Conservation (phyloP, 2,113 vertebrate genomes). For the Pampusana beccarii region DNA sequence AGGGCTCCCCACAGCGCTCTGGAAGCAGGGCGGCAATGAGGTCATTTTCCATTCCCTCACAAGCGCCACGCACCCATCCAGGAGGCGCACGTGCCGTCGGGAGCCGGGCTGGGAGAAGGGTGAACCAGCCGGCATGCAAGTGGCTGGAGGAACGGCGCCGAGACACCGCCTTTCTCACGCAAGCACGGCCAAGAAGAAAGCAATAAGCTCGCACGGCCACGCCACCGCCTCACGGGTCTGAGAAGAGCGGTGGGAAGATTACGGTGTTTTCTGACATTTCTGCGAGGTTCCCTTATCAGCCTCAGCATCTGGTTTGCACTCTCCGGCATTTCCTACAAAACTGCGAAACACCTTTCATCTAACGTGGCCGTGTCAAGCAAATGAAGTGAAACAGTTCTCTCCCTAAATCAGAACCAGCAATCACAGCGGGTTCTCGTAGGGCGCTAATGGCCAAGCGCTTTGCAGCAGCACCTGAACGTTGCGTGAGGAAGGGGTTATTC, state of each 20-base stretch:
- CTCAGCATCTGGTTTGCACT: background rate
- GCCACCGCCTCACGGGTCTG: background rate
- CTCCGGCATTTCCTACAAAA: background rate
- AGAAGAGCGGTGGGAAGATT: background rate
- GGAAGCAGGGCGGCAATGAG: background rate
- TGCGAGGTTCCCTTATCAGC: background rate
- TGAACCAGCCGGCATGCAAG: background rate
- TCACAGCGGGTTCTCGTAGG: background rate
- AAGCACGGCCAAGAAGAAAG: background rate
- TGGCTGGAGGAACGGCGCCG: accelerated
- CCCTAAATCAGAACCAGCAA: background rate
- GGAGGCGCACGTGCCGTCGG: accelerated
- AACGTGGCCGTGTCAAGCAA: accelerated
- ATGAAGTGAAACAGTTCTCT: background rate
- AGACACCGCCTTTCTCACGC: background rate
- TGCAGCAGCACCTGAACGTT: background rate
- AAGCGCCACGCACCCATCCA: accelerated
- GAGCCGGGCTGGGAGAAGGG: background rate
- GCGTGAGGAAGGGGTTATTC: background rate
- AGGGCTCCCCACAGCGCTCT: background rate
- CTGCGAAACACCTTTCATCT: background rate
- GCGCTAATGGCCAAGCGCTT: background rate
- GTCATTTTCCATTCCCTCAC: background rate
- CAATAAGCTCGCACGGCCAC: background rate
- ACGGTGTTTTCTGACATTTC: background rate